Evolutionary conservation across 1,140 invertebrate species (phyloP).

Genomic region (Diachasmimorpha longicaudata): DNA sequence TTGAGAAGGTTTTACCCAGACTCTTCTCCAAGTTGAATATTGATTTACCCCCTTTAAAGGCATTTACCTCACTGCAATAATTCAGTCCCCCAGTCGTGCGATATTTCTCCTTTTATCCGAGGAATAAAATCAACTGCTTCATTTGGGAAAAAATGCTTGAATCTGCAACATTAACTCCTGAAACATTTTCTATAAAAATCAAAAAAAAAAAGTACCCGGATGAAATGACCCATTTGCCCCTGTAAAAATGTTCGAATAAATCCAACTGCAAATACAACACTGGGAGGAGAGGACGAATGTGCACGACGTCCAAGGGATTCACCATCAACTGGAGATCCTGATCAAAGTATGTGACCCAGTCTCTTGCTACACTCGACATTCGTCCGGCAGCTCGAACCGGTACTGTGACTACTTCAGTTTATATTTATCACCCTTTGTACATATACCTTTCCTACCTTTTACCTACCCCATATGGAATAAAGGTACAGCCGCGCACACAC

Average conservation of each 20-base stretch:
- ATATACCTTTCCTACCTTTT: neutral
- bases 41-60: neutral
- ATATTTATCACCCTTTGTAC: neutral
- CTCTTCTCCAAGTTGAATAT: neutral
- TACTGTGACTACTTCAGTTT: neutral
- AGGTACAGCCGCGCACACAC: neutral
- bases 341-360: neutral
- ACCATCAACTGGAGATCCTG: neutral
- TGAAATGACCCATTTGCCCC: neutral
- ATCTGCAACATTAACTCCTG: neutral
- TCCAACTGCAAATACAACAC: neutral
- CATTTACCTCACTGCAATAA: neutral
- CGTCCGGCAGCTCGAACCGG: neutral
- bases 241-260: neutral
- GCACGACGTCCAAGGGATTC: neutral
- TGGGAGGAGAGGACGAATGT: neutral
- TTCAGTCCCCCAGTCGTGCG: neutral
- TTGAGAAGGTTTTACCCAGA: neutral
- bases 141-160: neutral
- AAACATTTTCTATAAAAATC: neutral
- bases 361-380: neutral
- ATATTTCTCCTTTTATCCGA: neutral
- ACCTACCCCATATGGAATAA: neutral
- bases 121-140: neutral
- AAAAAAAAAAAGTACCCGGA: neutral